phyloP scores from a whole-genome alignment of 2,888 invertebrate genomes.

The Limulus polyphemus region DNA sequence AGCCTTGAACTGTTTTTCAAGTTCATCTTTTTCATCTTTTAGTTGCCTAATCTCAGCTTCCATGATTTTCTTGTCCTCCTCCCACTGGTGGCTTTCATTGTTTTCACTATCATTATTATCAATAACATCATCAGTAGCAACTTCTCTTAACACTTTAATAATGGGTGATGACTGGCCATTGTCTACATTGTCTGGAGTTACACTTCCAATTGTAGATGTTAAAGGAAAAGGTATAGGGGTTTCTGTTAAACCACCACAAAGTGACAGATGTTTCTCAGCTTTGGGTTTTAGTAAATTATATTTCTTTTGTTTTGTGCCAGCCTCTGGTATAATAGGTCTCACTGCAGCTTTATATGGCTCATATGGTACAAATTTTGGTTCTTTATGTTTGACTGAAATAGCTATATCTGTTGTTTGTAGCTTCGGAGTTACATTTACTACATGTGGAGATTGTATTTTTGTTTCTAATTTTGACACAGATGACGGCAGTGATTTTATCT shows the following conservation, averaged over 20 bases:
- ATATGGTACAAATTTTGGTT: slow-evolving; percentile 73
- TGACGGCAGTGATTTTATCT: not conserved
- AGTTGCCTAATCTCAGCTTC: slow-evolving; percentile 50
- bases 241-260: not conserved
- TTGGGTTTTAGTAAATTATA: slow-evolving; percentile 1
- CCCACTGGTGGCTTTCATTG: slow-evolving; percentile 30
- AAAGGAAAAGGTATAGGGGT: slow-evolving; percentile 2
- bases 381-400: slow-evolving; percentile 34
- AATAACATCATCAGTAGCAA: not conserved
- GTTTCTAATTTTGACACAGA: not conserved
- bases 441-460: not conserved
- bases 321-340: slow-evolving; percentile 53
- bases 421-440: not conserved
- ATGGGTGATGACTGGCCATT: not conserved
- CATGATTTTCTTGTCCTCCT: slow-evolving; percentile 42
- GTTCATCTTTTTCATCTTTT: slow-evolving; percentile 53
- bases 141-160: not conserved
- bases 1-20: slow-evolving; percentile 69
- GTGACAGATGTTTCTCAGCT: not conserved
- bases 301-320: slow-evolving; percentile 9
- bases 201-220: not conserved
- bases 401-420: slow-evolving; percentile 6
- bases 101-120: not conserved
- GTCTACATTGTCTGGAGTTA: not conserved
- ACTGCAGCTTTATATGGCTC: slow-evolving; percentile 79